These are phyloP conservation scores for Heliconius ismenius DNA, from an alignment of 2,888 invertebrate genomes.

Conservation along the genomic window DNA sequence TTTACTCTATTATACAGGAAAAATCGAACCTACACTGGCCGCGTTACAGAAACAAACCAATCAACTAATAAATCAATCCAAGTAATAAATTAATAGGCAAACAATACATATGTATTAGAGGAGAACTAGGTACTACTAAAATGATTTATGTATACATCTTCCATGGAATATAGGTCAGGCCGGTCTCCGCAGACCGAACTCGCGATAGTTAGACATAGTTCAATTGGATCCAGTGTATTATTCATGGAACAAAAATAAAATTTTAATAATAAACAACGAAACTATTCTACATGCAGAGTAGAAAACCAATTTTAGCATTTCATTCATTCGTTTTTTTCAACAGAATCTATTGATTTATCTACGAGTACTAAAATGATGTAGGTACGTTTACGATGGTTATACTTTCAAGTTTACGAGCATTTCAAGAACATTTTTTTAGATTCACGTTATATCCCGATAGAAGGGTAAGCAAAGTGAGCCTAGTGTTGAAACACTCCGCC, in stretches of 20 bases:
- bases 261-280: neutral
- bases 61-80: neutral
- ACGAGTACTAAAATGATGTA: too few relatives aligned
- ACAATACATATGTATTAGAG: neutral
- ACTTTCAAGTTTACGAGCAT: too few relatives aligned
- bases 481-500: neutral
- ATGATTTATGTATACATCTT: conserved; percentile 15
- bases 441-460: too few relatives aligned
- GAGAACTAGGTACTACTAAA: neutral
- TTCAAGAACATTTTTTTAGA: too few relatives aligned
- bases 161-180: conserved; percentile 23
- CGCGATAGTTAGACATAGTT: conserved; percentile 25
- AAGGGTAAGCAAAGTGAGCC: neutral
- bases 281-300: neutral
- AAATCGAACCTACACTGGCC: neutral
- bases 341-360: too few relatives aligned
- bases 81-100: neutral
- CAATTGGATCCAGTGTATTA: conserved; percentile 21
- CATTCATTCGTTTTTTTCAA: too few relatives aligned
- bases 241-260: conserved; percentile 21
- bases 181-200: conserved; percentile 30
- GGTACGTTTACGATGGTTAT: too few relatives aligned
- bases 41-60: neutral
- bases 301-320: neutral
- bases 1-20: neutral